Evolutionary conservation across 2,797 vertebrate species (phyloP), one percentile per base, ranked within the genome.

Genomic region (Acanthiza pusilla): DNA sequence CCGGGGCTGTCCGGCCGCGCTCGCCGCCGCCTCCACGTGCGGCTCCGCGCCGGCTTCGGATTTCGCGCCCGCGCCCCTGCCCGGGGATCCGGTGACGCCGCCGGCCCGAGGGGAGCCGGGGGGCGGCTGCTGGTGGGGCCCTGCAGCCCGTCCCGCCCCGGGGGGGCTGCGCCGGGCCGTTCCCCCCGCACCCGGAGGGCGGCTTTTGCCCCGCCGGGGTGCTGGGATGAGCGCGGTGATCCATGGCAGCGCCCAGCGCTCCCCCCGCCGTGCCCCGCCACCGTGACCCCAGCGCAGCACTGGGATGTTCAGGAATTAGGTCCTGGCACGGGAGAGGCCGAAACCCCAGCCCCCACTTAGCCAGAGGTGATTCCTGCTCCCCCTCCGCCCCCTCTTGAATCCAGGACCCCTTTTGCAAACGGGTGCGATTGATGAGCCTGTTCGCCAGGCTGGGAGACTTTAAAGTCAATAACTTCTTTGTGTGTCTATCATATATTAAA

Each of bases 61-160:
- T 98, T 98, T 98, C 96, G 97, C 98, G 98, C 98, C 97, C 96
- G 96, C 91, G 67, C 96, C 97, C 94, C 92, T 92, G 96, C 92
- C 92, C 96, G 95, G 96, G 97, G 97, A 97, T 97, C 96, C 96
- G 95, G 96, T 98, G 98, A 97, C 97, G 97, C 94, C 88, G 96
- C 85, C n/a, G 95, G 96, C 70, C 86, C 70, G 42, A 20, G 62
- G 70, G 77, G 54, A 88, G 19, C 62, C n/a, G 16, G 72, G 43
- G 85, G 81, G 53, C 75, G 82, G 79, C 65, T 78, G 78, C 93
- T 68, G 94, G 13, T 42, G 61, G 66, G 91, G 95, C 94, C 85
- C 55, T 47, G 80, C 43, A 53, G 74, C 50, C 30, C 26, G 26
- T 6, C 25, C 16, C 16, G 40, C 16, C 16, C 21, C 25, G n/a